Percentiles rank a stretch among this genome's conserved stretches.
phyloP scores from a whole-genome alignment of 2,888 invertebrate species.

The Bibio marci region DNA sequence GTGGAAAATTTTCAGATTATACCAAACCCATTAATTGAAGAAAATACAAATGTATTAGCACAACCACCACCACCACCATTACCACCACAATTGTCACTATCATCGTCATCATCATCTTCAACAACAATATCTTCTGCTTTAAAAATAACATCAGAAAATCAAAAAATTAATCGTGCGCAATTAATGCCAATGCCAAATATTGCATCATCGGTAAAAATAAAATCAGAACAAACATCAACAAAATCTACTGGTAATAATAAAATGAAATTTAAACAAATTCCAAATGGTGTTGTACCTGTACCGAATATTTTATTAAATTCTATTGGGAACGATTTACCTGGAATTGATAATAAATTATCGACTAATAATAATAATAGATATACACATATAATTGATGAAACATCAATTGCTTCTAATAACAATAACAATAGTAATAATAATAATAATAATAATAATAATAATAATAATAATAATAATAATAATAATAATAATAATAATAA shows the following conservation, averaged over 20 bases:
- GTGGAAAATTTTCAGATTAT: slow-evolving; percentile 33
- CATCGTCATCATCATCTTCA: slow-evolving; percentile 6
- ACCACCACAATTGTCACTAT: slow-evolving; percentile 16
- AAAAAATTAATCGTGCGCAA: too few species aligned
- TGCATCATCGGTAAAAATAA: too few species aligned
- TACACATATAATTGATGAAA: too few species aligned
- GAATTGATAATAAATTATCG: too few species aligned
- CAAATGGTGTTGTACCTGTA: slow-evolving; percentile 25
- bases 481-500: too few species aligned
- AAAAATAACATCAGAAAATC: too few species aligned
- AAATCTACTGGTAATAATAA: slow-evolving; percentile 10
- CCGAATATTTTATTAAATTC: slow-evolving; percentile 23
- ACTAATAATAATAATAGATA: slow-evolving; percentile 14
- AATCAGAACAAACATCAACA: slow-evolving; percentile 11
- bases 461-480: too few species aligned
- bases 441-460: too few species aligned
- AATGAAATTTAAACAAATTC: slow-evolving; percentile 19
- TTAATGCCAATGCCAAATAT: too few species aligned
- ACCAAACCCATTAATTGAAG: slow-evolving; percentile 17
- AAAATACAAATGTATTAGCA: slow-evolving; percentile 9
- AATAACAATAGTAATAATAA: slow-evolving; percentile 6
- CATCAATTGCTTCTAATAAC: too few species aligned
- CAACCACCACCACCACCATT: slow-evolving; percentile 19
- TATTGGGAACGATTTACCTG: slow-evolving; percentile 18
- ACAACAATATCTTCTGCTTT: neutral